Evolutionary conservation across 2,888 invertebrate genomes (phyloP), one percentile per base, ranked within the genome.

Genomic region (Cynaeus angustus): DNA sequence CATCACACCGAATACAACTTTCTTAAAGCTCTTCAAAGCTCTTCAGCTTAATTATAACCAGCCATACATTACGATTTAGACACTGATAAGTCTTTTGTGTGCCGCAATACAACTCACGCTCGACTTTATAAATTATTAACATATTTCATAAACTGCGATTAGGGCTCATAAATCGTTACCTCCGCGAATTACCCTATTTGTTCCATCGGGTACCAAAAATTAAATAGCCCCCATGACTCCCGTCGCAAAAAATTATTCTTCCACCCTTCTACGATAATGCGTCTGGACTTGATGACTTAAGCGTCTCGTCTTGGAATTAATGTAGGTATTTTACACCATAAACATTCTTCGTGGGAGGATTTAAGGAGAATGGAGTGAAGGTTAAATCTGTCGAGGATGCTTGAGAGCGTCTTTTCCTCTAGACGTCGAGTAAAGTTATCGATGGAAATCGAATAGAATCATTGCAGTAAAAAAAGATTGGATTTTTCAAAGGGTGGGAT

Each of bases 231-330:
- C 2, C 41, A 41, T 41, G 10, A 41, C 10, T 41, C 33, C 7
- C 12, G 12, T 41, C 41, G n/a, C 8, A n/a, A 38, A 38, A 38
- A 38, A 10, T n/a, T n/a, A n/a, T 37, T 37, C 6, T n/a, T 37
- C 12, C 41, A 41, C 10, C 7, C 33, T n/a, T n/a, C n/a, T 4
- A 6, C 3, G 12, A 10, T 12, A n/a, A 41, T 41, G 5, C 7
- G 41, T 41, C 41, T 41, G 41, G n/a, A 12, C 10, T 6, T 41
- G 41, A 41, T 12, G 41, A 41, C 41, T 41, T 41, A 41, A 41
- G 2, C 10, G n/a, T 41, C 12, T n/a, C 12, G 12, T 13, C 7
- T n/a, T 9, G n/a, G 38, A n/a, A 38, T 38, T 38, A 38, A 38
- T 38, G 38, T n/a, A 3, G 37, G 9, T 37, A 7, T 2, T 6